Percentiles rank a stretch among this genome's conserved stretches.
Evolutionary conservation across 2,797 vertebrate species (phyloP).

Genomic region (Sebastes melanostomus): DNA sequence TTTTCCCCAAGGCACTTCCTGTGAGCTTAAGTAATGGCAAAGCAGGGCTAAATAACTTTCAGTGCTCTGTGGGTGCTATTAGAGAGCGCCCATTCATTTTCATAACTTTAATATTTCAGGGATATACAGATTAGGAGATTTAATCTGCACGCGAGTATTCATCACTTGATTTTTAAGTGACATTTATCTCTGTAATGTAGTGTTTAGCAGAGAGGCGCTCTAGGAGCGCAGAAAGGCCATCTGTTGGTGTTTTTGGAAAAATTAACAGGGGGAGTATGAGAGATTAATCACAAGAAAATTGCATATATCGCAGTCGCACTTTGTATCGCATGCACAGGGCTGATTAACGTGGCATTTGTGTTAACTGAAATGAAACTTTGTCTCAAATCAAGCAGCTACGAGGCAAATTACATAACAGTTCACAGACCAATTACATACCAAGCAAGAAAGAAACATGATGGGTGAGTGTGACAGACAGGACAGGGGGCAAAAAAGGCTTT

Average conservation of each 20-base stretch:
- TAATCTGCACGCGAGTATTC: constrained; percentile 65
- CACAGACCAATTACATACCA: constrained; percentile 14
- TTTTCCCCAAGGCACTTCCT: constrained; percentile 36
- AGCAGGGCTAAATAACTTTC: constrained; percentile 39
- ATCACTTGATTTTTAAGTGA: constrained; percentile 71
- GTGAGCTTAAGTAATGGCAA: constrained; percentile 57
- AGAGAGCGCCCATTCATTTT: constrained; percentile 44
- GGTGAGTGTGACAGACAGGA: constrained; percentile 35
- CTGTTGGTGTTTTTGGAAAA: constrained; percentile 62
- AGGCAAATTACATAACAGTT: constrained; percentile 34
- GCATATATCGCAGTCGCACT: not conserved
- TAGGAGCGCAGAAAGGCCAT: constrained; percentile 60
- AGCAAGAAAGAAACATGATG: constrained; percentile 8
- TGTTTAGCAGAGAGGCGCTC: constrained; percentile 47
- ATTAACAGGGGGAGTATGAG: constrained; percentile 24
- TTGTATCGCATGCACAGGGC: not conserved
- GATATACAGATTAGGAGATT: constrained; percentile 75
- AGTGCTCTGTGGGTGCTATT: constrained; percentile 12
- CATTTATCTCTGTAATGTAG: constrained; percentile 63
- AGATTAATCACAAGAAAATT: constrained; percentile 44
- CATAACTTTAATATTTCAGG: constrained; percentile 64
- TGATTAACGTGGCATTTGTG: constrained; percentile 1
- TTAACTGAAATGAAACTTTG: constrained; percentile 19
- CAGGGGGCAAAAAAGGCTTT: not conserved
- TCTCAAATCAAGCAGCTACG: constrained; percentile 17